Evolutionary conservation across 2,797 vertebrate genomes (phyloP), one percentile per base, ranked within the genome.

Genomic region (Smutsia temminckii): DNA sequence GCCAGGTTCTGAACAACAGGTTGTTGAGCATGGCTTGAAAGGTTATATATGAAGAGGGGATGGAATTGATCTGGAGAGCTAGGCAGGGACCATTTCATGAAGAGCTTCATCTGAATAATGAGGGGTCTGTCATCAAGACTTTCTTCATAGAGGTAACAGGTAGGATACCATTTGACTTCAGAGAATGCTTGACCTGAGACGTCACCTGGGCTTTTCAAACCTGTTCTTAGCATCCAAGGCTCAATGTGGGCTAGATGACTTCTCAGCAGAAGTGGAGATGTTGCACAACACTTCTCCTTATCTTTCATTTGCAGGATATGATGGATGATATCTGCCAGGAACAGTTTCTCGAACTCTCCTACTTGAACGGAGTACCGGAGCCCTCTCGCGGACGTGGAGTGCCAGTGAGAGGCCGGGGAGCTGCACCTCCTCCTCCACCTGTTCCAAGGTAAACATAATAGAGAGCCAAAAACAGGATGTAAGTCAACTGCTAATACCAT

Each of bases 301-400:
- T 80, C 61, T 95, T 95, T 95, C 20, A 89, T 95, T 93, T 40
- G 51, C 96, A 99, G 99, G 99, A 99, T 88, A 99, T 99, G 99
- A 99, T 99, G 99, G 99, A 99, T 95, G 99, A 99, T 66, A 99
- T 99, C 97, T 99, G 99, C 97, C 99, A 99, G 87, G 99, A 99
- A 55, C 99, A 99, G 1, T 99, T 99, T 97, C 98, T 99, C 99
- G 99, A 99, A 96, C 98, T 99, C 49, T 99, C 99, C 72, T 99
- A 99, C 97, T 97, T 99, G 97, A 99, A 99, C 57, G 99, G 99
- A 21, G 99, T 99, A 5, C 99, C 99, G 40, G 99, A 99, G 14
- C 98, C 99, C 32, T 97, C 96, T 64, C 99, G 99, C 10, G 99
- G 99, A 8, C 98, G 99, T 16, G 99, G 99, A 9, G 99, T 99